Percentiles rank a stretch among this genome's conserved stretches.
Conservation (phyloP, 2,888 invertebrate species). For the Parascotia fuliginaria region DNA sequence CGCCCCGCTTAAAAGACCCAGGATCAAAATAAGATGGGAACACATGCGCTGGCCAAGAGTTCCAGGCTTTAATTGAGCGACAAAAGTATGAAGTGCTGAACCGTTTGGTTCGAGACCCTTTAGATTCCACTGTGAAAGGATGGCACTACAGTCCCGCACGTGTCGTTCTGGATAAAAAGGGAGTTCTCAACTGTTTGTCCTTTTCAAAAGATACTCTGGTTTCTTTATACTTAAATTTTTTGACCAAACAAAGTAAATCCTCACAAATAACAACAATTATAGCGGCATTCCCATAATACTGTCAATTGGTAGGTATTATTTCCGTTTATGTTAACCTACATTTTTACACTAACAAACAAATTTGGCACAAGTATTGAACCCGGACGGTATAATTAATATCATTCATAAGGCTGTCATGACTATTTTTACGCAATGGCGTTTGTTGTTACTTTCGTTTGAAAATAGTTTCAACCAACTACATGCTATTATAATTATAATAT, state of each 20-base stretch:
- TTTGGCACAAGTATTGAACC: constrained; percentile 52
- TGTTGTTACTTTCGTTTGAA: background rate
- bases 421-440: background rate
- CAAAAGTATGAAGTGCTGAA: no score
- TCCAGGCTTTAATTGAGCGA: no score
- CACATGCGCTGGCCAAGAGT: no score
- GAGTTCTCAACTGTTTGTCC: no score
- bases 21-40: no score
- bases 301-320: constrained; percentile 21
- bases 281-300: background rate
- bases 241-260: background rate
- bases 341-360: constrained; percentile 49
- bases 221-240: background rate
- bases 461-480: background rate
- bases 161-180: no score
- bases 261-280: background rate
- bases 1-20: no score
- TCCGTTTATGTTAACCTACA: constrained; percentile 44
- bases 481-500: no score
- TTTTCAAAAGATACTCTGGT: background rate
- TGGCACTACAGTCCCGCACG: no score
- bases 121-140: no score
- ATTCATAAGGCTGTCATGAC: constrained; percentile 19
- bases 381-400: constrained; percentile 57
- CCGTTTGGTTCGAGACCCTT: no score